Evolutionary conservation across 2,888 invertebrate genomes (phyloP).

Genomic region (Cylloceria caligata): DNA sequence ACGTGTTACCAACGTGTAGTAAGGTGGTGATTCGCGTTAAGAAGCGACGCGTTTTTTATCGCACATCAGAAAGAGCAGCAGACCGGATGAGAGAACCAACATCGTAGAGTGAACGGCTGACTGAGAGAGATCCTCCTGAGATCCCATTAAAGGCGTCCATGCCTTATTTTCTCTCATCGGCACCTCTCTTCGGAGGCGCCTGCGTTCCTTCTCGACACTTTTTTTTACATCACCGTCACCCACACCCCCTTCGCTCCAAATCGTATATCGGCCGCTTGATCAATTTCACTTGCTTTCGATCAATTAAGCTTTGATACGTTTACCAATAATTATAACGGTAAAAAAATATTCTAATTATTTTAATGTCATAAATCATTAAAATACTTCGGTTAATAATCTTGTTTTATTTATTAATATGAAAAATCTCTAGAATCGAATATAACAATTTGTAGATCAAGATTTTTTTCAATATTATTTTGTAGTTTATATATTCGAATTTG

Average conservation of each 20-base stretch:
- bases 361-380: no score
- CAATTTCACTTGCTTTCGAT: neutral
- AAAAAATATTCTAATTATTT: no score
- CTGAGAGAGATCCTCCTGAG: constrained; percentile 57
- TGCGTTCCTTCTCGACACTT: constrained; percentile 53
- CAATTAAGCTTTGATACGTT: neutral
- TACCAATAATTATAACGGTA: neutral
- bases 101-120: constrained; percentile 44
- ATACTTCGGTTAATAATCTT: no score
- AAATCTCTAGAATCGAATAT: no score
- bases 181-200: constrained; percentile 51
- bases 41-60: constrained; percentile 56
- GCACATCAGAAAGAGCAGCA: constrained; percentile 33
- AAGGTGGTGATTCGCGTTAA: constrained; percentile 54
- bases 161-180: constrained; percentile 69
- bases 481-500: no score
- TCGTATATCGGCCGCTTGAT: constrained; percentile 18
- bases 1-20: constrained; percentile 43
- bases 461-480: no score
- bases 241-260: constrained; percentile 11
- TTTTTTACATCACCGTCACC: constrained; percentile 41
- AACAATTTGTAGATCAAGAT: no score
- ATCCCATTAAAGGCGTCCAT: constrained; percentile 67
- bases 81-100: constrained; percentile 60
- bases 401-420: no score